phyloP scores from a whole-genome alignment of 2,113 vertebrate genomes.

The Myotis yumanensis region DNA sequence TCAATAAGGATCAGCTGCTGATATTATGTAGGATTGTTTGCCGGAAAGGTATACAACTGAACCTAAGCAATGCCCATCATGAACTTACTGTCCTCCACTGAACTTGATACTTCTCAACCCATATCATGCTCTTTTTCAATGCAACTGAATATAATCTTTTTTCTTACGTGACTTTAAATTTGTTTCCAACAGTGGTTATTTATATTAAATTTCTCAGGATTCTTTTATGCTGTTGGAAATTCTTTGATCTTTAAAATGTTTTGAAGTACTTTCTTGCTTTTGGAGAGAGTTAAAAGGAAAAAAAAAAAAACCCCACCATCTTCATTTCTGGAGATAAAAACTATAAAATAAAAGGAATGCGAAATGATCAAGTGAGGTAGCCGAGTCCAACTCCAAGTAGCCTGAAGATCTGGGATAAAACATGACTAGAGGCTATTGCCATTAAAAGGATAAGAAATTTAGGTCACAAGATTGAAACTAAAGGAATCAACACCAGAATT shows the following conservation, averaged over 20 bases:
- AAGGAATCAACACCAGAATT: neutral
- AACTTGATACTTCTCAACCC: neutral
- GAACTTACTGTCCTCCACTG: neutral
- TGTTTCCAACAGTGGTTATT: neutral
- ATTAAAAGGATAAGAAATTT: neutral
- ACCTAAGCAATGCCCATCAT: neutral
- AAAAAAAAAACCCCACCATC: neutral
- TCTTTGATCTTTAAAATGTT: neutral
- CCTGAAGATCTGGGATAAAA: neutral
- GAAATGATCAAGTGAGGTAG: neutral
- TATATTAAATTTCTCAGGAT: neutral
- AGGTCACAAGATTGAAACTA: neutral
- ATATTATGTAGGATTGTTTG: neutral
- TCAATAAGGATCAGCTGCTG: neutral
- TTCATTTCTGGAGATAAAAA: constrained; percentile 2
- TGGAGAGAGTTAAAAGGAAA: neutral
- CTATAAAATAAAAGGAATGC: neutral
- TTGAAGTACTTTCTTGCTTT: neutral
- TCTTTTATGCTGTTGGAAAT: neutral
- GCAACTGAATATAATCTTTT: neutral
- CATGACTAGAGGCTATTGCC: neutral
- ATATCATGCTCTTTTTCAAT: neutral
- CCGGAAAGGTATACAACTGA: neutral
- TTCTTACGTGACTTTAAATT: neutral
- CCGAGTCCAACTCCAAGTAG: neutral